These are phyloP conservation scores for Stratiolaelaps scimitus DNA, from an alignment of 1,140 invertebrate genomes.

Conservation along the genomic window DNA sequence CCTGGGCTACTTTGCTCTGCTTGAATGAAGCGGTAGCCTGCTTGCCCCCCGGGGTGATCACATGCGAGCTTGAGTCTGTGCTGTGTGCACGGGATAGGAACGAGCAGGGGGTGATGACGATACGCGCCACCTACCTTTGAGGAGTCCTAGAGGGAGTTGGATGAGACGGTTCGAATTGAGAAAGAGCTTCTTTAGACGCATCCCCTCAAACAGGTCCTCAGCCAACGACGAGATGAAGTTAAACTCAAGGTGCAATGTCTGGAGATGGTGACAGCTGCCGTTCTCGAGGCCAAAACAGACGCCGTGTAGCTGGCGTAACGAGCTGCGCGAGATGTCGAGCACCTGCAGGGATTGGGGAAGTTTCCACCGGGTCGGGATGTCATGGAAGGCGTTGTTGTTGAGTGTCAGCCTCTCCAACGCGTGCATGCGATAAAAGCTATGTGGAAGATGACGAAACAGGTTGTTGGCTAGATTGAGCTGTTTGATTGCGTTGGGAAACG, in stretches of 20 bases:
- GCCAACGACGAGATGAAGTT: slow-evolving; percentile 18
- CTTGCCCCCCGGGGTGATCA: too few species aligned
- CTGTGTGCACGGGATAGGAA: too few species aligned
- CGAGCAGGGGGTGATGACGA: too few species aligned
- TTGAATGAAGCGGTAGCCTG: too few species aligned
- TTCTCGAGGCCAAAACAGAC: background rate
- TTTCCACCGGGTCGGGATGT: slow-evolving; percentile 2
- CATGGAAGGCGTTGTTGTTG: slow-evolving; percentile 9
- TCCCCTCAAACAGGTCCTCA: background rate
- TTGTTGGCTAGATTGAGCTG: slow-evolving; percentile 8
- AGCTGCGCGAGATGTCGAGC: slow-evolving; percentile 5
- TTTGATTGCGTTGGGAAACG: background rate
- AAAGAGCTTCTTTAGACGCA: slow-evolving; percentile 24
- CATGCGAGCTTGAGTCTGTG: too few species aligned
- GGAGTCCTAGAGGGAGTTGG: slow-evolving; percentile 19
- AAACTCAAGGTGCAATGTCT: slow-evolving; percentile 5
- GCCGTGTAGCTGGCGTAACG: background rate
- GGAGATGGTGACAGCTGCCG: background rate
- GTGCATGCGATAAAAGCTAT: slow-evolving; percentile 6
- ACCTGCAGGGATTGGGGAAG: background rate
- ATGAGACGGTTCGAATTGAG: slow-evolving; percentile 27
- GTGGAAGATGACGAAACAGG: background rate
- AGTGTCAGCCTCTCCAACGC: background rate
- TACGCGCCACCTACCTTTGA: slow-evolving; percentile 4
- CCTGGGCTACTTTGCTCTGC: too few species aligned